Evolutionary conservation across 2,797 vertebrate genomes (phyloP), one percentile per base, ranked within the genome.

Genomic region (Falco rusticolus): DNA sequence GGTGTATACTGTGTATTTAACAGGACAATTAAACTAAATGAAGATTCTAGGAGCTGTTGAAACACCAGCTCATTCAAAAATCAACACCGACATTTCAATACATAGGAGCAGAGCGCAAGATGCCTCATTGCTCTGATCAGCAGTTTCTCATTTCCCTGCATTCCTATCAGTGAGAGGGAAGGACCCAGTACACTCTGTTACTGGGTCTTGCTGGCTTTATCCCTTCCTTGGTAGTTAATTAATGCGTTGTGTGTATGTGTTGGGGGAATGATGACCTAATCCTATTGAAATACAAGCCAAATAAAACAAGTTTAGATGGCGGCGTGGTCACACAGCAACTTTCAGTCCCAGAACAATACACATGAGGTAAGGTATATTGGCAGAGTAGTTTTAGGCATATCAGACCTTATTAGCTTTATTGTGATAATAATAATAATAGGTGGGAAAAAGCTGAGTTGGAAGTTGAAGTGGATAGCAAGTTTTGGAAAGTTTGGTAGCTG

Each of bases 211-310:
- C 71, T 93, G 70, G 10, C 64, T 95, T 95, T 95, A 90, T 80
- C 63, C 60, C 28, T 81, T 95, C 64, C 61, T 86, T 50, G 77
- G 70, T 59, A 91, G 95, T 96, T 95, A 95, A 91, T 93, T 96
- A 95, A 72, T 66, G 89, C 8, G 19, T 75, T 94, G 78, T 95
- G 64, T 89, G 77, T 82, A 45, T 66, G 21, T 82, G 66, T 57
- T 39, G 11, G 91, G 80, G 63, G 77, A 94, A 94, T 64, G 51
- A 70, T 96, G 95, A 93, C 63, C 69, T 93, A 92, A 93, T 97
- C 87, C 93, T 89, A 68, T 45, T 95, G 93, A 93, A 92, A 95
- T 34, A 90, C 24, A 79, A 89, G 95, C 88, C 90, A 96, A 97
- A 45, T 56, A 59, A 96, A 96, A 89, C 90, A 95, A 57, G 33